A percentile compares a stretch with the other conserved stretches of the same genome.
These are phyloP conservation scores for Heteractis magnifica DNA, from an alignment of 92 coral and sea anemone species.

Conservation along the genomic window DNA sequence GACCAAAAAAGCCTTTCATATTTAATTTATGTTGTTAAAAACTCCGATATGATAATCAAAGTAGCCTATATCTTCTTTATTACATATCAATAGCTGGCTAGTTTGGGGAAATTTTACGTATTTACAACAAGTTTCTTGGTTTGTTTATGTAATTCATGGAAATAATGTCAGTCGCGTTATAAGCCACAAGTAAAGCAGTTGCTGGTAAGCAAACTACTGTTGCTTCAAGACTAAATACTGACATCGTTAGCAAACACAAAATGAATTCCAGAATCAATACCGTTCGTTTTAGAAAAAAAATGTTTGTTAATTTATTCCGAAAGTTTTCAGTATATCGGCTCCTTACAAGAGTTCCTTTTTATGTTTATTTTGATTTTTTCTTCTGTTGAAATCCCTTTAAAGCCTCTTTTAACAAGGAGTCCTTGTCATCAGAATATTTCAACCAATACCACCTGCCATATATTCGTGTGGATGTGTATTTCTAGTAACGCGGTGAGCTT, in stretches of 20 bases:
- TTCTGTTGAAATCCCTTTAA: constrained; percentile 5
- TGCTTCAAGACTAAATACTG: background rate
- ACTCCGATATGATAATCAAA: background rate
- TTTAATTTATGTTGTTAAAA: no score
- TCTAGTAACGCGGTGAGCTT: background rate
- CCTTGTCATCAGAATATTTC: background rate
- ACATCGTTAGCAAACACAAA: background rate
- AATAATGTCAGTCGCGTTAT: background rate
- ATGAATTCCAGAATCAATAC: background rate
- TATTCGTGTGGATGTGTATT: background rate
- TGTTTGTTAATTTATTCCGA: background rate
- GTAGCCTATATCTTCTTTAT: background rate
- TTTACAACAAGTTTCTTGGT: background rate
- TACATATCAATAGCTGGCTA: background rate
- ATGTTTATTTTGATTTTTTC: constrained; percentile 1
- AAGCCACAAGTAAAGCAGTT: background rate
- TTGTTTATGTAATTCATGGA: background rate
- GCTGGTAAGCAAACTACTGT: background rate
- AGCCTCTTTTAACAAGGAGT: background rate
- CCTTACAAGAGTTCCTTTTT: background rate
- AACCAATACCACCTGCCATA: background rate
- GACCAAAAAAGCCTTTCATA: no score
- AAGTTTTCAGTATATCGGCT: background rate
- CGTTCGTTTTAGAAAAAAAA: background rate
- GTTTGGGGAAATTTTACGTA: background rate